phyloP scores from a whole-genome alignment of 2,888 invertebrate species.

The Lithophane ornitopus region DNA sequence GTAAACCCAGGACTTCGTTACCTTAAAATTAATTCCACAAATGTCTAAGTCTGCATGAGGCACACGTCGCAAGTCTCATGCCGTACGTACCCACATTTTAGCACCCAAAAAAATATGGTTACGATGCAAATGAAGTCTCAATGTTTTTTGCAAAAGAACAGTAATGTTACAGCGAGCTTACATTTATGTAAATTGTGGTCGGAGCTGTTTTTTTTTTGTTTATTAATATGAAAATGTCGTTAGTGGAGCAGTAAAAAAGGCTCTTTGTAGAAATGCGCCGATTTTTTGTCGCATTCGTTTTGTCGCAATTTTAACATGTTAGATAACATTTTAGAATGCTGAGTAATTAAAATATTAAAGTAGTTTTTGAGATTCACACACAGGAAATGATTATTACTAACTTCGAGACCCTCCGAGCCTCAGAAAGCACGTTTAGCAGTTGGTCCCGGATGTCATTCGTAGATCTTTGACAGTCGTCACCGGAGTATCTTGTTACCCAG shows the following conservation, averaged over 20 bases:
- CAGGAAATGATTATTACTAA: no score
- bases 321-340: constrained; percentile 27
- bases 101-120: constrained; percentile 62
- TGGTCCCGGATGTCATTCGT: not conserved
- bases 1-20: not conserved
- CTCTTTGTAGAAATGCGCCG: constrained; percentile 9
- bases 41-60: not conserved
- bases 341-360: not conserved
- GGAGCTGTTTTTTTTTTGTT: constrained; percentile 53
- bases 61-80: not conserved
- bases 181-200: constrained; percentile 65
- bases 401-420: not conserved
- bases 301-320: constrained; percentile 5
- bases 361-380: not conserved
- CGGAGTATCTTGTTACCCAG: not conserved
- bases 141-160: constrained; percentile 63
- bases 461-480: not conserved
- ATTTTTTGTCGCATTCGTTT: constrained; percentile 40
- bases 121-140: constrained; percentile 65
- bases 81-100: constrained; percentile 43
- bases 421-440: not conserved
- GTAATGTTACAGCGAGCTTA: constrained; percentile 64
- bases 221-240: constrained; percentile 67
- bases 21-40: not conserved
- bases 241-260: constrained; percentile 50